phyloP scores from a whole-genome alignment of 2,888 invertebrate genomes.

The Drosophila neonasuta region DNA sequence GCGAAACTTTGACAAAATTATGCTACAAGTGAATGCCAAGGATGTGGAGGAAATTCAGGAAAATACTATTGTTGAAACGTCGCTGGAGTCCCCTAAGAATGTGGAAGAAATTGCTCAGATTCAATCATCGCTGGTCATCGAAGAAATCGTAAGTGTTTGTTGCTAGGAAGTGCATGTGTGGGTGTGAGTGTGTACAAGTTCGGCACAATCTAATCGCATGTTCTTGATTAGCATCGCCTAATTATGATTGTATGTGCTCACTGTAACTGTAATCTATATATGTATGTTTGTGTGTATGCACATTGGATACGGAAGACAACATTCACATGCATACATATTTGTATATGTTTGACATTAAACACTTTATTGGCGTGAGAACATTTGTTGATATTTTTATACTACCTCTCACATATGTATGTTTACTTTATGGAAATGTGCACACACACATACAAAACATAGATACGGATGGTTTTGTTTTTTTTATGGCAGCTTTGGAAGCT shows the following conservation, averaged over 20 bases:
- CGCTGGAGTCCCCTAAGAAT: not conserved
- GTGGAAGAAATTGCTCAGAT: not conserved
- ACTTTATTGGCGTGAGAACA: constrained; percentile 31
- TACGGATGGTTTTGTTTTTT: not conserved
- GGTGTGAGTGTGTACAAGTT: constrained; percentile 24
- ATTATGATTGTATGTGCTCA: constrained; percentile 1
- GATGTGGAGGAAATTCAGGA: not conserved
- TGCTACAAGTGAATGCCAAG: constrained; percentile 36
- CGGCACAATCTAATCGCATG: constrained; percentile 45
- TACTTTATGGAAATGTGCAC: constrained; percentile 6
- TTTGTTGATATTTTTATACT: constrained; percentile 12
- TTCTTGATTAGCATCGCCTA: constrained; percentile 28
- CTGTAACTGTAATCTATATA: constrained; percentile 23
- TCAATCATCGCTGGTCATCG: constrained; percentile 29
- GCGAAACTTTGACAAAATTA: constrained; percentile 57
- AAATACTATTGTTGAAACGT: not conserved
- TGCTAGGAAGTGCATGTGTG: not conserved
- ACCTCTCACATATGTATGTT: not conserved
- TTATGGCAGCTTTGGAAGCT: constrained; percentile 31
- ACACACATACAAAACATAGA: constrained; percentile 6
- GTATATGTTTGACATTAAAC: constrained; percentile 10
- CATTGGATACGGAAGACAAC: constrained; percentile 38
- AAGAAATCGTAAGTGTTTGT: constrained; percentile 62
- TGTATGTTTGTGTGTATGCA: not conserved
- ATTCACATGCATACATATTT: not conserved